Conservation (phyloP, 2,113 vertebrate genomes). For the Macrotis lagotis region DNA sequence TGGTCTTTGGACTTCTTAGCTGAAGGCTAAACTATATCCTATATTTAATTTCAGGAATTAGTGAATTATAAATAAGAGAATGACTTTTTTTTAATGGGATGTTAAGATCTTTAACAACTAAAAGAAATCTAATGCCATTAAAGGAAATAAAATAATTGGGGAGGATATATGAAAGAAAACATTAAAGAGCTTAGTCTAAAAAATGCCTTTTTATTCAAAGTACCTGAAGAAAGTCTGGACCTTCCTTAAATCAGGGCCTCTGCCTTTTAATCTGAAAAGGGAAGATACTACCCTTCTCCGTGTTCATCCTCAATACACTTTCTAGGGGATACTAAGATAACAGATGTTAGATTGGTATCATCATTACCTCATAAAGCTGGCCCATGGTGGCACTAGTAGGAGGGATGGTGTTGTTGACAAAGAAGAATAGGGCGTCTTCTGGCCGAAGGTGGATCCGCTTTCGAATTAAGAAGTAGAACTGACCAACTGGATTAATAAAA, state of each 20-base stretch:
- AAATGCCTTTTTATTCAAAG: background rate
- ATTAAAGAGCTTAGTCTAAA: background rate
- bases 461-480: conserved; percentile 97
- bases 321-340: conserved; percentile 5
- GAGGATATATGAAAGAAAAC: background rate
- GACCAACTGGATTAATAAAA: conserved; percentile 88
- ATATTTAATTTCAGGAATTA: background rate
- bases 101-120: background rate
- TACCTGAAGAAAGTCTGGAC: background rate
- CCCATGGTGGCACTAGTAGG: conserved; percentile 97
- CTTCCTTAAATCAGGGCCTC: background rate
- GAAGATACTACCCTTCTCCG: conserved; percentile 49
- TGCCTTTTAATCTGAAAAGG: background rate
- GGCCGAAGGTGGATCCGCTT: conserved; percentile 96
- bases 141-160: background rate
- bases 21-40: background rate
- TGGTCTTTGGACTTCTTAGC: background rate
- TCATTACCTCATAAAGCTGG: conserved; percentile 94
- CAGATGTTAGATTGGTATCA: background rate
- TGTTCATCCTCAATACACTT: conserved; percentile 28
- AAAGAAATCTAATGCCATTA: background rate
- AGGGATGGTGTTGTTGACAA: conserved; percentile 97
- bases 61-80: background rate
- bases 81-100: background rate
- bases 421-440: conserved; percentile 98